phyloP scores from a whole-genome alignment of 2,888 invertebrate species.

The Fissipunctia ypsillon region DNA sequence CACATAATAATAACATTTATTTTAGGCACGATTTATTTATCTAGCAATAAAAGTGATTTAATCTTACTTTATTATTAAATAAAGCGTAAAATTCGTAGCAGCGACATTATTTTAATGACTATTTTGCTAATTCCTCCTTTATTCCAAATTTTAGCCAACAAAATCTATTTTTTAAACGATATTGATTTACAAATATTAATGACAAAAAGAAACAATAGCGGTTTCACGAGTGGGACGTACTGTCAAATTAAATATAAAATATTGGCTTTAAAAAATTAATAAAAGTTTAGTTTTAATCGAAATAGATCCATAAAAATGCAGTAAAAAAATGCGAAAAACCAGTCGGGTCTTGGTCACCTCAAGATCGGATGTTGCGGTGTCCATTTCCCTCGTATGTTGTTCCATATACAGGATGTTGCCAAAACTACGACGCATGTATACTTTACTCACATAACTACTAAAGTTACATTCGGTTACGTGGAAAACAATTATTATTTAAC shows the following conservation, averaged over 20 bases:
- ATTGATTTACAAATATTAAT: conserved; percentile 1
- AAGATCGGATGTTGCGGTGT: conserved; percentile 88
- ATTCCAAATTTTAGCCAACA: background rate
- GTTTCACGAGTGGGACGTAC: conserved; percentile 32
- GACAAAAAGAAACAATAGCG: conserved; percentile 28
- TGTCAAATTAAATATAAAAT: conserved; percentile 52
- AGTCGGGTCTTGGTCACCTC: conserved; percentile 62
- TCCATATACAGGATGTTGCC: conserved; percentile 87
- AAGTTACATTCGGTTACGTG: conserved; percentile 75
- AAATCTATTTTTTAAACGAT: conserved; percentile 16
- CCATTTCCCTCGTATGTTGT: conserved; percentile 86
- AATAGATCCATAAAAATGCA: conserved; percentile 65
- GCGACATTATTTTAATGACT: conserved; percentile 15
- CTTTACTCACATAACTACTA: conserved; percentile 75
- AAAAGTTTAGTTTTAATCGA: conserved; percentile 26
- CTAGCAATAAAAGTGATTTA: conserved; percentile 6
- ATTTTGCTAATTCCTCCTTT: conserved; percentile 20
- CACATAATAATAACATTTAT: too few species aligned
- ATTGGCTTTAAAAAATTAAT: conserved; percentile 12
- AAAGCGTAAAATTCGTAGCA: background rate
- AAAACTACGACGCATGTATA: conserved; percentile 80
- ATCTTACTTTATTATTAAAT: conserved; percentile 27
- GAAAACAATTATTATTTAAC: conserved; percentile 78
- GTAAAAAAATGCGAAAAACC: conserved; percentile 59
- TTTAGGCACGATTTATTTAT: background rate